phyloP scores from a whole-genome alignment of 2,888 invertebrate species.

The Drosophila flavopinicola region DNA sequence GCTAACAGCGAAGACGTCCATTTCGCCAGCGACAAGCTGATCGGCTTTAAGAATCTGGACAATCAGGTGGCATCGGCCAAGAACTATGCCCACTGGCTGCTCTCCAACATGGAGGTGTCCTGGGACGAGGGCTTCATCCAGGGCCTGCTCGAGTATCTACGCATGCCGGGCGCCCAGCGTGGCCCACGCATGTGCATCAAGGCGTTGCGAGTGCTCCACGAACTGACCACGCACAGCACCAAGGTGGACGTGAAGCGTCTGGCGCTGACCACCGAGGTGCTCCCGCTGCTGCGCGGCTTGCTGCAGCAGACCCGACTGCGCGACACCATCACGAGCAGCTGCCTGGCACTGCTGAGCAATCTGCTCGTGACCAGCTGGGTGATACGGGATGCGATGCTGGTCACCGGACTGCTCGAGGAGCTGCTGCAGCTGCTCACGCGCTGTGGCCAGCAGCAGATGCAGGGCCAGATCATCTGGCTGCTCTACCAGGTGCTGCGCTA shows the following conservation, averaged over 20 bases:
- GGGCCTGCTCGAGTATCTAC: conserved; percentile 13
- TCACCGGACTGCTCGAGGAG: conserved; percentile 35
- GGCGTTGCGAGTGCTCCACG: conserved; percentile 47
- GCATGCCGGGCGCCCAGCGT: conserved; percentile 9
- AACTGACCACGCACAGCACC: conserved; percentile 49
- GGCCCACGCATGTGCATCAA: conserved; percentile 43
- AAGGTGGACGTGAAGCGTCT: conserved; percentile 51
- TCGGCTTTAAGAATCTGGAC: conserved; percentile 30
- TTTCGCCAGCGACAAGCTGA: conserved; percentile 2
- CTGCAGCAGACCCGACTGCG: background rate
- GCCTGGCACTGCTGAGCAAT: conserved; percentile 48
- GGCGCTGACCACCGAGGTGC: conserved; percentile 34
- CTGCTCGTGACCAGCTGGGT: conserved; percentile 43
- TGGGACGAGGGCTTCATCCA: conserved; percentile 38
- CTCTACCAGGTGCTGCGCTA: conserved; percentile 47
- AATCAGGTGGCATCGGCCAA: conserved; percentile 36
- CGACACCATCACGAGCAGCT: conserved; percentile 15
- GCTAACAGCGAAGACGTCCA: conserved; percentile 7
- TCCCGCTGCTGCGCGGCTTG: conserved; percentile 15
- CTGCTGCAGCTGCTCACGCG: conserved; percentile 26
- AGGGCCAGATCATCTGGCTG: conserved; percentile 45
- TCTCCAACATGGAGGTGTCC: conserved; percentile 33
- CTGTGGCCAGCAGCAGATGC: background rate
- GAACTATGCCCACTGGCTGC: conserved; percentile 37
- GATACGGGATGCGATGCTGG: conserved; percentile 44